Percentiles rank a stretch among this genome's conserved stretches.
Conservation (phyloP, 2,888 invertebrate genomes). For the Drosophila merina region DNA sequence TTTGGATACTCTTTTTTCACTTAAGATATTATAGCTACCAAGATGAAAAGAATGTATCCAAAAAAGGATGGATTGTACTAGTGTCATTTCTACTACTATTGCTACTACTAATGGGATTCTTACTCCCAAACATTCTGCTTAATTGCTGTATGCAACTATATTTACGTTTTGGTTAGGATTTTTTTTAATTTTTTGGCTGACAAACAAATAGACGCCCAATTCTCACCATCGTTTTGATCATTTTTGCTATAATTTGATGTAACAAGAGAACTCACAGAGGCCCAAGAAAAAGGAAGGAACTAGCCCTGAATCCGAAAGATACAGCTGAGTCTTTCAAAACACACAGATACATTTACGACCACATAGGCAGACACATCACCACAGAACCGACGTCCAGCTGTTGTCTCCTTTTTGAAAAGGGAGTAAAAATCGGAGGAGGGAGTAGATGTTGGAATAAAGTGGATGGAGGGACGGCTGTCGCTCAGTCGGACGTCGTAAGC, state of each 20-base stretch:
- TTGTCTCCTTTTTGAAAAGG: constrained; percentile 45
- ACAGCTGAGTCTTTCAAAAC: constrained; percentile 39
- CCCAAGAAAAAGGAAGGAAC: constrained; percentile 2
- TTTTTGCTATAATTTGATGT: background rate
- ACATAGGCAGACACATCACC: constrained; percentile 10
- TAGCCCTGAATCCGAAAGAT: constrained; percentile 8
- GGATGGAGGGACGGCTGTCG: constrained; percentile 47
- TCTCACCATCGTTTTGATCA: background rate
- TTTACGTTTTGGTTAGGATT: background rate
- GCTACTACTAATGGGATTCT: background rate
- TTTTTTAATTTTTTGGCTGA: background rate
- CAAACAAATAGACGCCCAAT: background rate
- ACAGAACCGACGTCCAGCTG: constrained; percentile 45
- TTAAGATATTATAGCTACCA: too few species aligned
- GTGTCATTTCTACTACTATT: background rate
- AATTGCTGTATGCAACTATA: background rate
- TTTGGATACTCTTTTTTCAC: background rate
- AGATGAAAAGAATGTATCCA: too few species aligned
- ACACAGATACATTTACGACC: constrained; percentile 38
- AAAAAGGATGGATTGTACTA: background rate
- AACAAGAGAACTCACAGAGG: background rate
- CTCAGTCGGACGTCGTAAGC: constrained; percentile 53
- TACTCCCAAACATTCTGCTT: background rate
- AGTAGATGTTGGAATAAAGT: constrained; percentile 11
- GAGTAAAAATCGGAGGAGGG: constrained; percentile 27